phyloP scores from a whole-genome alignment of 2,888 invertebrate genomes.

The Piscicola geometra region DNA sequence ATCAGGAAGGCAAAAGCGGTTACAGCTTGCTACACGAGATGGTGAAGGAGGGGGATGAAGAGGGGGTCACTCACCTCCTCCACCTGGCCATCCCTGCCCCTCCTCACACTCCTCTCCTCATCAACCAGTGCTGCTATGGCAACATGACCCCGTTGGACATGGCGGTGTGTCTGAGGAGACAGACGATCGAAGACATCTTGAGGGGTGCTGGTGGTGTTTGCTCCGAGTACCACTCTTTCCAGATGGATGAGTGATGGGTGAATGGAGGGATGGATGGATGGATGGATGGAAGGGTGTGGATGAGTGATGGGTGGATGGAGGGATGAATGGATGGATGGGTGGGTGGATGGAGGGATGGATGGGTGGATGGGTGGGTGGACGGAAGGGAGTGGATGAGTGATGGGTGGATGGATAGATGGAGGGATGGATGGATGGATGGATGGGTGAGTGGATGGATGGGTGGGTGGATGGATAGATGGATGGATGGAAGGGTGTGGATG shows the following conservation, averaged over 20 bases:
- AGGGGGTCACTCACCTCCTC: conserved; percentile 4
- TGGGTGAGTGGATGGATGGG: not conserved
- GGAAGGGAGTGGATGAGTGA: not conserved
- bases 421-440: not conserved
- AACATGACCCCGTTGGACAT: conserved; percentile 30
- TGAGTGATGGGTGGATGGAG: not conserved
- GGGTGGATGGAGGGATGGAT: not conserved
- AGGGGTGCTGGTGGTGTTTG: not conserved
- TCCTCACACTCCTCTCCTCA: not conserved
- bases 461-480: not conserved
- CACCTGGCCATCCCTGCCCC: conserved; percentile 19
- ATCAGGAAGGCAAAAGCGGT: conserved; percentile 31
- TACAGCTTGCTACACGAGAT: conserved; percentile 27
- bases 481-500: not conserved
- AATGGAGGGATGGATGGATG: not conserved
- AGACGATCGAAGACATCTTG: not conserved
- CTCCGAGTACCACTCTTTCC: not conserved
- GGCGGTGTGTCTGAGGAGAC: conserved; percentile 3
- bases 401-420: not conserved
- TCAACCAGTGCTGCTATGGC: conserved; percentile 11
- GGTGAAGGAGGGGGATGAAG: conserved; percentile 16
- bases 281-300: not conserved
- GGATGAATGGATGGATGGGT: conserved; percentile 8
- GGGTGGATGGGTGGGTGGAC: not conserved
- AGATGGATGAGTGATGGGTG: not conserved